phyloP scores from a whole-genome alignment of 2,797 vertebrate species.

The Coregonus ussuriensis region DNA sequence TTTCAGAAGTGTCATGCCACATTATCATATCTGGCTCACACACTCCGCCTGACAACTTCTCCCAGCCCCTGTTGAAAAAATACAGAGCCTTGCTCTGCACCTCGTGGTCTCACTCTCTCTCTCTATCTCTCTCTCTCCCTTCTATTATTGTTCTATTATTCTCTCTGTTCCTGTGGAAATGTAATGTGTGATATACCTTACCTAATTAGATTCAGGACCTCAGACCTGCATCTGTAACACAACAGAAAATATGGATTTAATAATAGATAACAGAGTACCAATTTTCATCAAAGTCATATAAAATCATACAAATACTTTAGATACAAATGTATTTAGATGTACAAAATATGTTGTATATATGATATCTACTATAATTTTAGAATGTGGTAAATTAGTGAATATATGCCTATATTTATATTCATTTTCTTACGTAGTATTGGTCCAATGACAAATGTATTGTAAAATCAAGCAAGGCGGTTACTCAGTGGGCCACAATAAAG shows the following conservation, averaged over 20 bases:
- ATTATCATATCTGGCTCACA: conserved; percentile 97
- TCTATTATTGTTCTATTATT: conserved; percentile 24
- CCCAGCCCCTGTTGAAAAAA: conserved; percentile 86
- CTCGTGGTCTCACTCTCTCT: no score
- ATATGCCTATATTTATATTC: conserved; percentile 59
- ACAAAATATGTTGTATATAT: background rate
- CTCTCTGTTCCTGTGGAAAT: conserved; percentile 12
- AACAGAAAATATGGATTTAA: conserved; percentile 59
- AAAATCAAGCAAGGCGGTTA: conserved; percentile 67
- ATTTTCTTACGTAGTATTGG: conserved; percentile 62
- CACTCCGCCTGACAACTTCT: conserved; percentile 90
- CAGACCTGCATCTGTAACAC: conserved; percentile 37
- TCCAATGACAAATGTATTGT: conserved; percentile 73
- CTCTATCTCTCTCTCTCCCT: background rate
- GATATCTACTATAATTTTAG: background rate
- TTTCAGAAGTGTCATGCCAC: conserved; percentile 99
- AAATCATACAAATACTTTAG: background rate
- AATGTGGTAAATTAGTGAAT: conserved; percentile 51
- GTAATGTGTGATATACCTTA: conserved; percentile 57
- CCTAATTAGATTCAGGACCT: conserved; percentile 61
- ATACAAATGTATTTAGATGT: background rate
- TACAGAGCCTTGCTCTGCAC: no score
- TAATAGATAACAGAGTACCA: conserved; percentile 38
- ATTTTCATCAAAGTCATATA: conserved; percentile 30
- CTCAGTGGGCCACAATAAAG: conserved; percentile 69